phyloP scores from a whole-genome alignment of 2,888 invertebrate species.

The Stenolophus ochropezus region DNA sequence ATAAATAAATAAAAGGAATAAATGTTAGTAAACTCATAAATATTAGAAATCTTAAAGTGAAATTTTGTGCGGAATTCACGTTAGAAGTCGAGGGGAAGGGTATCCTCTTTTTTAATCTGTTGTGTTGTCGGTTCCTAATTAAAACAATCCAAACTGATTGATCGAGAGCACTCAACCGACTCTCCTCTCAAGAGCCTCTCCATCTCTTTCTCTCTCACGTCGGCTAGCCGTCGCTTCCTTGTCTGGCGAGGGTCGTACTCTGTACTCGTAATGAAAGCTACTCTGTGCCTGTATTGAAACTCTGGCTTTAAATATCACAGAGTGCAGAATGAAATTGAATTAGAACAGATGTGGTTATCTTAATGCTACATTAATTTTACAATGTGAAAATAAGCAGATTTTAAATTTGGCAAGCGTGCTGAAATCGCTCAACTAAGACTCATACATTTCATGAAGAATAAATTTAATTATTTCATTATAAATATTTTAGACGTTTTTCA shows the following conservation, averaged over 20 bases:
- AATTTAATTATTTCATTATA: too few species aligned
- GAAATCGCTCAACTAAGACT: too few species aligned
- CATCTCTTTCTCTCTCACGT: neutral
- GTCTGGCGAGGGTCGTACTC: too few species aligned
- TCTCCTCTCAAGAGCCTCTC: neutral
- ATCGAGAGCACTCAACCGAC: slow-evolving; percentile 11
- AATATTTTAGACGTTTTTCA: too few species aligned
- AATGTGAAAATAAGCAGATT: neutral
- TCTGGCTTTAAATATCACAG: neutral
- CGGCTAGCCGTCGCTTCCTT: neutral
- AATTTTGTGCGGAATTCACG: neutral
- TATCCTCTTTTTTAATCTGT: neutral
- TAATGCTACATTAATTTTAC: slow-evolving; percentile 2
- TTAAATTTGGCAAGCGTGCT: neutral
- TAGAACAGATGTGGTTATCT: neutral
- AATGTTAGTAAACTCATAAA: too few species aligned
- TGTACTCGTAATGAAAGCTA: neutral
- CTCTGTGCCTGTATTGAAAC: neutral
- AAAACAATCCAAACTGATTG: slow-evolving; percentile 41
- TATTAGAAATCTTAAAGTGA: too few species aligned
- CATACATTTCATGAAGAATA: too few species aligned
- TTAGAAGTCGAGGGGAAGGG: neutral
- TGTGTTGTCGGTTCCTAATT: slow-evolving; percentile 26
- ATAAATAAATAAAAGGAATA: too few species aligned
- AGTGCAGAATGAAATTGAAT: neutral